phyloP scores from a whole-genome alignment of 2,888 invertebrate species.

The Malachius bipustulatus region DNA sequence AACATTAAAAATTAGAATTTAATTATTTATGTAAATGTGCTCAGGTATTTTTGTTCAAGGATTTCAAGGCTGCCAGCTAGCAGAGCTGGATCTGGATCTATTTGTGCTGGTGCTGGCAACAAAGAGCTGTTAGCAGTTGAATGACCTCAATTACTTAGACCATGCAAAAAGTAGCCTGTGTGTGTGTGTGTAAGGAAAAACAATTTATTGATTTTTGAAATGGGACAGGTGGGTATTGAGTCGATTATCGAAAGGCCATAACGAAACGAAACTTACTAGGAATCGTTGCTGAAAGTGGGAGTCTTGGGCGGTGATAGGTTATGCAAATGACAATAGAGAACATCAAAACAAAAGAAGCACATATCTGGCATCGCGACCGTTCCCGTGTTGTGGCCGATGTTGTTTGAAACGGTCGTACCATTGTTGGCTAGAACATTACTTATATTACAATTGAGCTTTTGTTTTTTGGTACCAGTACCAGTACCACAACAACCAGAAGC shows the following conservation, averaged over 20 bases:
- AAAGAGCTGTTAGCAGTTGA: too few species aligned
- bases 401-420: conserved; percentile 30
- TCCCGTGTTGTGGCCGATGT: conserved; percentile 34
- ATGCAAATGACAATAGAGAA: conserved; percentile 88
- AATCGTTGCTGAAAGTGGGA: conserved; percentile 88
- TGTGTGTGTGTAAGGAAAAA: too few species aligned
- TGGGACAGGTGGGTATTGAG: too few species aligned
- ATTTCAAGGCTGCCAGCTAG: conserved; percentile 5
- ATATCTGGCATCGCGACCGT: conserved; percentile 83
- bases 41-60: too few species aligned
- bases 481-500: conserved; percentile 86
- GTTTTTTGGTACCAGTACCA: conserved; percentile 87
- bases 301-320: conserved; percentile 83
- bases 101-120: too few species aligned
- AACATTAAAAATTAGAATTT: conserved; percentile 8
- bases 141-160: too few species aligned
- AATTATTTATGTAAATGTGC: conserved; percentile 4
- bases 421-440: conserved; percentile 33
- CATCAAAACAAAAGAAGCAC: conserved; percentile 99
- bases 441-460: conserved; percentile 63
- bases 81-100: conserved; percentile 7
- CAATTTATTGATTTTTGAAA: too few species aligned
- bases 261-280: conserved; percentile 64
- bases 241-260: conserved; percentile 1
- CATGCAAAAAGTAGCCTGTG: too few species aligned